These are phyloP conservation scores for Agrochola lota DNA, from an alignment of 2,888 invertebrate genomes.

Conservation along the genomic window DNA sequence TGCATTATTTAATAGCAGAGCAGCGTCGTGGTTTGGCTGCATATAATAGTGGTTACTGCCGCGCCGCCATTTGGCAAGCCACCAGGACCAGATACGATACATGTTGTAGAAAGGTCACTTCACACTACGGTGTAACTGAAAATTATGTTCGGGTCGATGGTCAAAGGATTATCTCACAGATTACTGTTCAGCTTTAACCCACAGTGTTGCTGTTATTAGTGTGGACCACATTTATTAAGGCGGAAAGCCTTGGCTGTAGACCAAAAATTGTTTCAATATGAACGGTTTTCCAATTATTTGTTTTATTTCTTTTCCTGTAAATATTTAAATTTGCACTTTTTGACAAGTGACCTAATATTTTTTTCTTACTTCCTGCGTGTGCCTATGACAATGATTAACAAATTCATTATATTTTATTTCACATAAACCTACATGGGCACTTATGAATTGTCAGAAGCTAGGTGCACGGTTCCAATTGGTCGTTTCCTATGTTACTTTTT, in stretches of 20 bases:
- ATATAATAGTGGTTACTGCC: constrained; percentile 40
- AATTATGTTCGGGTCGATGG: constrained; percentile 18
- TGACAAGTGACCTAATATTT: too few relatives aligned
- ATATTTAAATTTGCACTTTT: too few relatives aligned
- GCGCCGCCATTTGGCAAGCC: constrained; percentile 55
- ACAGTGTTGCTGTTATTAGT: not conserved
- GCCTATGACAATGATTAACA: too few relatives aligned
- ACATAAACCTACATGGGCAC: too few relatives aligned
- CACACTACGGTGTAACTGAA: constrained; percentile 51
- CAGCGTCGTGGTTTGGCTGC: constrained; percentile 53
- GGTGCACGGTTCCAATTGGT: too few relatives aligned
- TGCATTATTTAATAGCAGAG: constrained; percentile 42
- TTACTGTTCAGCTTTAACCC: not conserved
- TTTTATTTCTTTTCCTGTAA: too few relatives aligned
- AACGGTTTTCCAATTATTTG: too few relatives aligned
- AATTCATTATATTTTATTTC: too few relatives aligned
- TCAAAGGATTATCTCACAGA: constrained; percentile 19
- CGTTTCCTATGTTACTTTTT: too few relatives aligned
- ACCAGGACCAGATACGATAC: constrained; percentile 58
- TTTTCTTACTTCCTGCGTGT: too few relatives aligned
- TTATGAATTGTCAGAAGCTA: too few relatives aligned
- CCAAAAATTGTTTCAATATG: too few relatives aligned
- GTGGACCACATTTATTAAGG: not conserved
- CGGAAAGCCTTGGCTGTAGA: not conserved
- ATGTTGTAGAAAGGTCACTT: constrained; percentile 38